A percentile compares a stretch with the other conserved stretches of the same genome.
These are phyloP conservation scores for Aphelinus certus DNA, from an alignment of 1,140 invertebrate genomes.

Conservation along the genomic window DNA sequence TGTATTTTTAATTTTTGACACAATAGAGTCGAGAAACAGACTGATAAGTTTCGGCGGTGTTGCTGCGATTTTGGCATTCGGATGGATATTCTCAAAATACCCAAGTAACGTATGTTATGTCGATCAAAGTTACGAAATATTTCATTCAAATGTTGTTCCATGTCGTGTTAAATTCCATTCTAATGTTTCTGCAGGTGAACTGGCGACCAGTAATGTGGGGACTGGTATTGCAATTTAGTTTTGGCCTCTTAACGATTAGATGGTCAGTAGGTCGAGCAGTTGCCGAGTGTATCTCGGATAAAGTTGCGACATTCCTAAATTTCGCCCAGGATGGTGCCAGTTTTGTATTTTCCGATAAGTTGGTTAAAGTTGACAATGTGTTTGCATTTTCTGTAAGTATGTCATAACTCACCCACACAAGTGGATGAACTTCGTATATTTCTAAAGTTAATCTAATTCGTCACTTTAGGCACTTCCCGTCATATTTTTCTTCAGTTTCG, in stretches of 20 bases:
- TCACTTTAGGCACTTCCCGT: constrained; percentile 77
- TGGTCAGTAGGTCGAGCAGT: constrained; percentile 81
- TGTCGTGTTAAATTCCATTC: background rate
- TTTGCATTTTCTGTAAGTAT: constrained; percentile 84
- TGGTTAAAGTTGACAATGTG: constrained; percentile 69
- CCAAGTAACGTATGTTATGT: constrained; percentile 54
- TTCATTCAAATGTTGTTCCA: too few relatives aligned
- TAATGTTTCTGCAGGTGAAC: constrained; percentile 65
- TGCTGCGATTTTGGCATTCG: constrained; percentile 64
- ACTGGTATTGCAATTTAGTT: constrained; percentile 83
- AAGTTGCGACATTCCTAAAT: constrained; percentile 81
- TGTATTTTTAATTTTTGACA: constrained; percentile 74
- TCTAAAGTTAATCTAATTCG: too few relatives aligned
- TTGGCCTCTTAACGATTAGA: constrained; percentile 87
- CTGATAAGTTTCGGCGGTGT: constrained; percentile 75
- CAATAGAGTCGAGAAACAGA: constrained; percentile 69
- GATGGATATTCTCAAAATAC: constrained; percentile 72
- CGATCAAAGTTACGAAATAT: background rate
- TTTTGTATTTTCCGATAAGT: constrained; percentile 85
- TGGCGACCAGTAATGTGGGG: constrained; percentile 86
- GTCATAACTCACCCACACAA: too few relatives aligned
- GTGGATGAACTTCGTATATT: too few relatives aligned
- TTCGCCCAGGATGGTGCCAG: constrained; percentile 80
- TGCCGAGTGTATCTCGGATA: constrained; percentile 83
- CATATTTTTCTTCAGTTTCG: constrained; percentile 91